Base-by-base conservation (phyloP, 2,113 vertebrate genomes). In the Hippolais icterina region DNA sequence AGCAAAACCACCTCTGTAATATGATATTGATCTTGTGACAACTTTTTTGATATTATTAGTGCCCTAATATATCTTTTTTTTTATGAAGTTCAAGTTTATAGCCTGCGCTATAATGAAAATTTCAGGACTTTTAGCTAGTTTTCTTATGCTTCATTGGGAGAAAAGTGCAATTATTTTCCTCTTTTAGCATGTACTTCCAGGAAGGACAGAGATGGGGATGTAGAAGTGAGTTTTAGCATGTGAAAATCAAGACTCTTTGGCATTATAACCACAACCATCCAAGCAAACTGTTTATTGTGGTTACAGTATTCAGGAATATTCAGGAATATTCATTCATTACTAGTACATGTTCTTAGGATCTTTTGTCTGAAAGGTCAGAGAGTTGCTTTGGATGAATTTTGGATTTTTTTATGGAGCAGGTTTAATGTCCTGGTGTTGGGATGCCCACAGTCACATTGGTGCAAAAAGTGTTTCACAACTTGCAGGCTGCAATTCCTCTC, bases 391-490 rank as follows among this genome's bases (percentile, higher is more conserved):
- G 41, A 17, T 29, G 29, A 50, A 6, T 14, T 56, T 16, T 75
- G 74, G 47, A 11, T 71, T 61, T 84, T 33, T 33, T 42, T 28
- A 7, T 20, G 29, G 66, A 29, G 7, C 14, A 63, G 31, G 12
- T 1, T 33, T 23, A 5, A 4, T 24, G 21, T 33, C 19, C 31
- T 70, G 24, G 11, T 25, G 11, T 70, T 69, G 49, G 52, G 18
- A 60, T 59, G 44, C 6, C 1, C 4, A 19, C 19, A 47, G n/a
- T 15, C 25, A 11, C 15, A 3, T 17, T 0, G 3, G 19, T 6
- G 6, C 9, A 52, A 31, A 42, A 72, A 53, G 15, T 3, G 7
- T 39, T 50, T 57, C 25, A 31, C 6, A 42, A 12, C 9, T 56
- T 60, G 7, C 18, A 68, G 53, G 21, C 13, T n/a, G 3, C 2